Percentiles rank a stretch among this genome's conserved stretches.
Evolutionary conservation across 1,140 invertebrate genomes (phyloP).

Genomic region (Gonatopus flavifemur): DNA sequence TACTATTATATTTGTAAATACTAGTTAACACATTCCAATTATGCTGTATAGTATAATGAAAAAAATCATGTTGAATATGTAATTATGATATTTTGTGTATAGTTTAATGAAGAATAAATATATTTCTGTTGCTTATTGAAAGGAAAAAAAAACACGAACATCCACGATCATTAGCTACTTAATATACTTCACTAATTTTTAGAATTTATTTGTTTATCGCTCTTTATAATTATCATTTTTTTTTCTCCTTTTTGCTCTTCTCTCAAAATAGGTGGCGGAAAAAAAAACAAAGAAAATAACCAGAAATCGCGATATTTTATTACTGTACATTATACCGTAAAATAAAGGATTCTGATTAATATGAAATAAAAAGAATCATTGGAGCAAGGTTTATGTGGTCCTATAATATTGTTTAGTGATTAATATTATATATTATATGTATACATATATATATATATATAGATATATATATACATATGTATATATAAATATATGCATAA

Average conservation of each 20-base stretch:
- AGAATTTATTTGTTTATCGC: conserved; percentile 36
- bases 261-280: conserved; percentile 48
- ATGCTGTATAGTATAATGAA: conserved; percentile 54
- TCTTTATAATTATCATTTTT: conserved; percentile 39
- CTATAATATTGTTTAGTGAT: conserved; percentile 50
- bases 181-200: conserved; percentile 50
- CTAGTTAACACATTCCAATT: conserved; percentile 59
- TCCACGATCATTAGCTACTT: conserved; percentile 52
- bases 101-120: conserved; percentile 56
- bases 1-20: conserved; percentile 57
- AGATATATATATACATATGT: conserved; percentile 2
- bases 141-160: conserved; percentile 26
- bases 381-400: conserved; percentile 59
- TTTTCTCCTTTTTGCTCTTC: too few species aligned
- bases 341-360: conserved; percentile 48
- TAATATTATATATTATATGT: conserved; percentile 35
- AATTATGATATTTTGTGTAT: conserved; percentile 59
- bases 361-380: conserved; percentile 47
- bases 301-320: conserved; percentile 48
- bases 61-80: conserved; percentile 57
- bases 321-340: conserved; percentile 47
- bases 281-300: too few species aligned
- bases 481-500: conserved; percentile 32
- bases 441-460: conserved; percentile 16
- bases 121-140: conserved; percentile 57